Conservation (phyloP, 1,140 invertebrate species). For the Coptotermes formosanus region DNA sequence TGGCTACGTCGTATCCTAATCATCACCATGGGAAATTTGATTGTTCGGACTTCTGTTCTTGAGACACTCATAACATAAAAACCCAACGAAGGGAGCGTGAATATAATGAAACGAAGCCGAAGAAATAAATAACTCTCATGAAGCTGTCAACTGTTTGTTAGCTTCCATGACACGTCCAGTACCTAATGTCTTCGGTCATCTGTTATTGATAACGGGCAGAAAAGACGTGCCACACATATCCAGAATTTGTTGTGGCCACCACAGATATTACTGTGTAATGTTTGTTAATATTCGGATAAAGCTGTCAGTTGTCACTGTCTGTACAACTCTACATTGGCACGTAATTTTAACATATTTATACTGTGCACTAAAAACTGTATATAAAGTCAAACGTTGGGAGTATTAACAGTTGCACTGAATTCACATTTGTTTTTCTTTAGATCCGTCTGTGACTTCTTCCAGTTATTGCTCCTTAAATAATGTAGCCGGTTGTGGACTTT, state of each 20-base stretch:
- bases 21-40: background rate
- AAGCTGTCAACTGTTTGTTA: background rate
- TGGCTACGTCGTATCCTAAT: background rate
- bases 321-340: background rate
- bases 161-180: background rate
- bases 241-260: background rate
- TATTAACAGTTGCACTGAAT: too few relatives aligned
- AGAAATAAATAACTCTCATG: background rate
- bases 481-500: background rate
- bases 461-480: background rate
- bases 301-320: background rate
- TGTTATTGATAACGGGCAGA: background rate
- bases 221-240: background rate
- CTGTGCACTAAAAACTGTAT: too few relatives aligned
- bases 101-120: background rate
- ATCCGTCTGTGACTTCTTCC: background rate
- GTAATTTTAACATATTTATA: background rate
- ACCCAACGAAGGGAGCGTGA: background rate
- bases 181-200: background rate
- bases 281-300: background rate
- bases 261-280: background rate
- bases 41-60: background rate
- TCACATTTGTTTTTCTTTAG: too few relatives aligned
- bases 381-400: too few relatives aligned
- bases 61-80: background rate